Percentiles rank a stretch among this genome's conserved stretches.
Conservation (phyloP, 2,113 vertebrate genomes). For the Megatriorchis doriae region DNA sequence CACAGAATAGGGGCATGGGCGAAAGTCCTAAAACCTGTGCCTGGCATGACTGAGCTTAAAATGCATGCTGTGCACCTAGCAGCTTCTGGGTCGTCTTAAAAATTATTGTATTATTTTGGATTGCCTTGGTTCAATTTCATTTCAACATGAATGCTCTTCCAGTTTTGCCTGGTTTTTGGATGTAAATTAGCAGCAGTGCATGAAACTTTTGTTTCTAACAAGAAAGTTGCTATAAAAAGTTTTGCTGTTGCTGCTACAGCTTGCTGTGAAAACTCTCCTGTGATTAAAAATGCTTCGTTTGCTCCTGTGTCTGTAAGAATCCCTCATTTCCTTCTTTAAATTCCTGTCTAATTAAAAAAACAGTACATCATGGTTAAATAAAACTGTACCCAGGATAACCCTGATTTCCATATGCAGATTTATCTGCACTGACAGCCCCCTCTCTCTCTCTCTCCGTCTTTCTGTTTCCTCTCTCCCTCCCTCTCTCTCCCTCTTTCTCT, state of each 20-base stretch:
- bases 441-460: constrained; percentile 61
- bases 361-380: constrained; percentile 83
- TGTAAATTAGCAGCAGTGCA: not conserved
- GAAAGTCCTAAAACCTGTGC: not conserved
- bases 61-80: no score
- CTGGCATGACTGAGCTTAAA: not conserved
- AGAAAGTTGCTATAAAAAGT: constrained; percentile 59
- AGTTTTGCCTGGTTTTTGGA: not conserved
- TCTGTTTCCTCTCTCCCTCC: constrained; percentile 59
- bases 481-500: constrained; percentile 66
- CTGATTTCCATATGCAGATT: constrained; percentile 99
- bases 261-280: not conserved
- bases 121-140: not conserved
- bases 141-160: not conserved
- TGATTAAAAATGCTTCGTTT: not conserved
- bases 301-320: constrained; percentile 54
- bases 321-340: constrained; percentile 66
- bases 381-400: constrained; percentile 87
- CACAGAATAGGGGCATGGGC: not conserved
- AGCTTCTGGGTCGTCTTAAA: not conserved
- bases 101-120: not conserved
- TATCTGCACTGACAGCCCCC: constrained; percentile 85
- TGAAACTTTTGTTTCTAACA: not conserved
- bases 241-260: constrained; percentile 41
- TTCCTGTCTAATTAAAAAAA: constrained; percentile 79